Evolutionary conservation across 2,113 vertebrate genomes (phyloP).

Genomic region (Seriola aureovittata): DNA sequence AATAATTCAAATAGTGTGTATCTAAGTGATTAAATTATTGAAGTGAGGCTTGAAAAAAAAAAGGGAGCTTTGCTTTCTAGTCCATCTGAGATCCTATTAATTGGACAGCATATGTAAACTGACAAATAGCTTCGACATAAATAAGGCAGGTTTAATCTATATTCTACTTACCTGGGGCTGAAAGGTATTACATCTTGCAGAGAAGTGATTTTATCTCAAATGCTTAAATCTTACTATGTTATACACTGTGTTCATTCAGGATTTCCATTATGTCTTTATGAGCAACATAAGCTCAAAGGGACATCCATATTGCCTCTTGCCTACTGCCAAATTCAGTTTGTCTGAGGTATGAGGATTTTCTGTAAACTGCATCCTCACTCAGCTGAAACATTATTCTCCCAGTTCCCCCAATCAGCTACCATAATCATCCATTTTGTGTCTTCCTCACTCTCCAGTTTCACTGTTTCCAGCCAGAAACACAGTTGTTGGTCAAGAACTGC

Average conservation of each 20-base stretch:
- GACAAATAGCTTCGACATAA: conserved; percentile 44
- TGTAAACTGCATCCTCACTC: conserved; percentile 16
- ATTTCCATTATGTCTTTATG: conserved; percentile 1
- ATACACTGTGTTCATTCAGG: neutral
- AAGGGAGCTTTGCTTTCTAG: conserved; percentile 27
- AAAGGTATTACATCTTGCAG: conserved; percentile 19
- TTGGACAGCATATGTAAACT: conserved; percentile 22
- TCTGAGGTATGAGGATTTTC: neutral
- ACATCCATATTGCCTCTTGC: conserved; percentile 2
- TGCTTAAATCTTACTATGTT: conserved; percentile 1
- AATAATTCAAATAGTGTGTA: conserved; percentile 25
- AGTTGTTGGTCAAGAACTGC: conserved; percentile 5
- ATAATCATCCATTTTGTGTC: conserved; percentile 16
- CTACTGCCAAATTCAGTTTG: conserved; percentile 11
- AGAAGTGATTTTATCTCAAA: conserved; percentile 27
- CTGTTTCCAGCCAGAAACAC: conserved; percentile 1
- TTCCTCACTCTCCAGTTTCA: conserved; percentile 7
- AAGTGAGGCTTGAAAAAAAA: conserved; percentile 28
- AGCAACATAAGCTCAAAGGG: conserved; percentile 6
- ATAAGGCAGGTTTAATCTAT: conserved; percentile 38
- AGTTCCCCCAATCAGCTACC: neutral
- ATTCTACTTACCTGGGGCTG: conserved; percentile 35
- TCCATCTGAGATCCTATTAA: conserved; percentile 29
- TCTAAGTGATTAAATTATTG: conserved; percentile 36
- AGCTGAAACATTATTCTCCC: conserved; percentile 1